A percentile compares a stretch with the other conserved stretches of the same genome.
phyloP scores from a whole-genome alignment of 2,888 invertebrate genomes.

The Acronicta psi region DNA sequence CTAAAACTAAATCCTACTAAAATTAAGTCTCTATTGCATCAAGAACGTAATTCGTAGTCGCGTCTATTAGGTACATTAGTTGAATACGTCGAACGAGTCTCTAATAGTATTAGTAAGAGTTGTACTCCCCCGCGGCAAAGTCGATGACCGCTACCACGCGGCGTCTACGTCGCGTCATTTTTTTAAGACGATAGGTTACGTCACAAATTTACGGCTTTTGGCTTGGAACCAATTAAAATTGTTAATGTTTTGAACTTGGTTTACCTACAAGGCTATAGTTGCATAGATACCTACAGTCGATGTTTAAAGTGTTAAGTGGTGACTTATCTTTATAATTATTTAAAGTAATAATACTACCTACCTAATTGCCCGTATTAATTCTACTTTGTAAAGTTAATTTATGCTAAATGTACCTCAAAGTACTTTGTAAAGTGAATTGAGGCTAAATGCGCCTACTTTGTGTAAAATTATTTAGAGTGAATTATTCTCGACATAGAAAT shows the following conservation, averaged over 20 bases:
- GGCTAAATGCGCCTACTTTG: no score
- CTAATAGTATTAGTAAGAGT: conserved; percentile 17
- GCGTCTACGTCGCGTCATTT: conserved; percentile 29
- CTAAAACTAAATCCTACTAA: conserved; percentile 24
- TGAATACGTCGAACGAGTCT: conserved; percentile 8
- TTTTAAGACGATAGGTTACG: conserved; percentile 24
- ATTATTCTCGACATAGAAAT: no score
- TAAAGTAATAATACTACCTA: no score
- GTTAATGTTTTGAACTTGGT: conserved; percentile 14
- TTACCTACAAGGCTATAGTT: background rate
- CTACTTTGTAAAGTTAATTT: no score
- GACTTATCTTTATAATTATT: background rate
- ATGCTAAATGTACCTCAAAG: no score
- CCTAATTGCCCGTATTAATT: no score
- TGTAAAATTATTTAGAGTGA: no score
- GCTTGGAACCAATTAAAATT: conserved; percentile 28
- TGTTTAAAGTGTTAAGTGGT: background rate
- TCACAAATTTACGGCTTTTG: conserved; percentile 30
- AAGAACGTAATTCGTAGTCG: conserved; percentile 10
- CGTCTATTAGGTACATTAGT: conserved; percentile 8
- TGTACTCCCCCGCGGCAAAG: conserved; percentile 27
- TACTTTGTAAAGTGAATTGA: no score
- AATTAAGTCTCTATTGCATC: conserved; percentile 23
- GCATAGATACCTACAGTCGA: background rate
- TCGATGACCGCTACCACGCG: conserved; percentile 46